Conservation (phyloP, 2,113 vertebrate species). For the Poeciliopsis turrubarensis region DNA sequence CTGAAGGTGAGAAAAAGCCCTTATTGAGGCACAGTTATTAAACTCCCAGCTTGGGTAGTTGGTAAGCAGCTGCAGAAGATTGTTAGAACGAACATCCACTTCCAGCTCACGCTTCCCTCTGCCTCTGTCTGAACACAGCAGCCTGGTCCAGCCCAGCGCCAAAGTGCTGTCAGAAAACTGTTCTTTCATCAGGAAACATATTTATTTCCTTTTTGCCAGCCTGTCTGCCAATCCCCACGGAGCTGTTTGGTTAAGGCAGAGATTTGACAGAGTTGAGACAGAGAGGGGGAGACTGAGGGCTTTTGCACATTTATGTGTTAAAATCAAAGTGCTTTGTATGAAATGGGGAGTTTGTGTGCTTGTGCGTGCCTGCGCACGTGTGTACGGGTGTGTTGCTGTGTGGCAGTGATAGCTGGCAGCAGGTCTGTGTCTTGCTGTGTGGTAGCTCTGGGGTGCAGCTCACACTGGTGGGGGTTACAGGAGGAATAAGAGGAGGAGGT, state of each 20-base stretch:
- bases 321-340: conserved; percentile 71
- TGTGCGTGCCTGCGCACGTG: conserved; percentile 3
- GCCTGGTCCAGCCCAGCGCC: conserved; percentile 66
- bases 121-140: conserved; percentile 59
- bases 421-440: conserved; percentile 65
- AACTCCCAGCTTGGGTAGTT: conserved; percentile 46
- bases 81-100: conserved; percentile 65
- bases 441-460: conserved; percentile 65
- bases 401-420: conserved; percentile 63
- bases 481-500: conserved; percentile 25
- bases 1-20: conserved; percentile 17
- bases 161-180: conserved; percentile 74
- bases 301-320: conserved; percentile 70
- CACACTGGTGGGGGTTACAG: conserved; percentile 36
- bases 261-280: conserved; percentile 76
- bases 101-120: conserved; percentile 47
- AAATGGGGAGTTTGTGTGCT: conserved; percentile 42
- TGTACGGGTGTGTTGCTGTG: conserved; percentile 35
- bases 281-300: conserved; percentile 44
- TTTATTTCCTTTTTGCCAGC: conserved; percentile 75
- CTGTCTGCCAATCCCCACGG: conserved; percentile 71
- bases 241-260: conserved; percentile 75
- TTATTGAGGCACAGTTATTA: conserved; percentile 43
- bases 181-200: conserved; percentile 78
- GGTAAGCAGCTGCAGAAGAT: conserved; percentile 44